These are phyloP conservation scores for Vespertilio murinus DNA, from an alignment of 2,797 vertebrate genomes.

Conservation along the genomic window DNA sequence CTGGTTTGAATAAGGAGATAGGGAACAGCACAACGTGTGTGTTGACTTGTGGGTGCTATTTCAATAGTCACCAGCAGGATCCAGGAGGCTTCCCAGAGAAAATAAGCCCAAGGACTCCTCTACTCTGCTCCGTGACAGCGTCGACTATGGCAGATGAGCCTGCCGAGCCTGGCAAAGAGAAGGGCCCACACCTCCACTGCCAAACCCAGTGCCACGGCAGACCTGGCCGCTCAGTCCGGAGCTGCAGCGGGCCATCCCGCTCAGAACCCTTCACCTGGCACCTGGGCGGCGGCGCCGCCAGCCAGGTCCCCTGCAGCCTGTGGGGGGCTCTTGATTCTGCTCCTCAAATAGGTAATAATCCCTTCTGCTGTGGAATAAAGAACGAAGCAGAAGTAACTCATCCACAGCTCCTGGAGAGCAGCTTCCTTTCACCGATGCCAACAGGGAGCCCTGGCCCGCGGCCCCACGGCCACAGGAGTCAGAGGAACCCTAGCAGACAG, in stretches of 20 bases:
- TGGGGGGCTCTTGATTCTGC: not conserved
- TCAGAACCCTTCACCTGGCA: not conserved
- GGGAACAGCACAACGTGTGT: not conserved
- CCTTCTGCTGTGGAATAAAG: conserved; percentile 31
- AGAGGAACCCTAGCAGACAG: not conserved
- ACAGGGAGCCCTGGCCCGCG: not conserved
- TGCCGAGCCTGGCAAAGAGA: not conserved
- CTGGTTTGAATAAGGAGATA: not conserved
- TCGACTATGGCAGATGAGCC: not conserved
- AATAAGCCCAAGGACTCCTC: not conserved
- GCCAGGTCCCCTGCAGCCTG: not conserved
- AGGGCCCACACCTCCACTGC: not conserved
- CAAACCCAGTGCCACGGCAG: not conserved
- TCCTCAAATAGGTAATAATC: conserved; percentile 4
- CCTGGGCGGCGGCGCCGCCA: not conserved
- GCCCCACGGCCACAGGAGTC: not conserved
- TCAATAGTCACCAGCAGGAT: not conserved
- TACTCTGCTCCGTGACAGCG: not conserved
- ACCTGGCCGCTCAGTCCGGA: not conserved
- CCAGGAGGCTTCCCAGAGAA: not conserved
- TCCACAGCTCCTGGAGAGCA: conserved; percentile 21
- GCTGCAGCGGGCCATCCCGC: not conserved
- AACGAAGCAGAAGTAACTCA: not conserved
- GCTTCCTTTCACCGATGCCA: not conserved
- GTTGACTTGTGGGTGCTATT: conserved; percentile 20